phyloP scores from a whole-genome alignment of 2,888 invertebrate genomes.

The Chesias legatella region DNA sequence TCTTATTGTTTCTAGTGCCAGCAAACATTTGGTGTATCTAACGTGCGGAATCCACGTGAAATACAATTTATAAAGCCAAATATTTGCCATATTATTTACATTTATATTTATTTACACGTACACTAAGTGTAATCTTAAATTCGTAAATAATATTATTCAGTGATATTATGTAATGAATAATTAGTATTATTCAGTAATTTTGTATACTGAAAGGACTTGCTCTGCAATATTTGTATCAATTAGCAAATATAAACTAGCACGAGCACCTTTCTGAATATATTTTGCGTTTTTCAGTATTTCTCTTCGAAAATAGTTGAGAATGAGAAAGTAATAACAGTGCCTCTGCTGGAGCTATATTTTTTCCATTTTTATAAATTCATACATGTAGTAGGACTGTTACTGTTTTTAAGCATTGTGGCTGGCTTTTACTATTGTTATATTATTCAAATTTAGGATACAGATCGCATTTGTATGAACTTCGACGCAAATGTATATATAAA shows the following conservation, averaged over 20 bases:
- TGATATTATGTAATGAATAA: slow-evolving; percentile 24
- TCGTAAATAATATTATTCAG: slow-evolving; percentile 30
- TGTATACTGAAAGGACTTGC: slow-evolving; percentile 53
- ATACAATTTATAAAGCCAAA: slow-evolving; percentile 72
- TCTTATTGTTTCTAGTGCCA: slow-evolving; percentile 18
- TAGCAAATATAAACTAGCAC: slow-evolving; percentile 65
- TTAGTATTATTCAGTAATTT: slow-evolving; percentile 24
- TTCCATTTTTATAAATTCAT: slow-evolving; percentile 58
- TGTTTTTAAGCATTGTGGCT: slow-evolving; percentile 65
- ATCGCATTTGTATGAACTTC: slow-evolving; percentile 74
- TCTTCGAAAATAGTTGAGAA: slow-evolving; percentile 34
- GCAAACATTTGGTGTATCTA: slow-evolving; percentile 21
- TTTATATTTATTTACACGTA: slow-evolving; percentile 63
- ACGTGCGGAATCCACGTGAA: slow-evolving; percentile 41
- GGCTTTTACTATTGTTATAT: slow-evolving; percentile 78
- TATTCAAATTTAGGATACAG: slow-evolving; percentile 71
- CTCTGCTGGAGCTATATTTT: slow-evolving; percentile 66
- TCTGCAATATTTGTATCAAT: slow-evolving; percentile 67
- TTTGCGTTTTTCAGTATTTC: slow-evolving; percentile 34
- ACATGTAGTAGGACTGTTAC: slow-evolving; percentile 57
- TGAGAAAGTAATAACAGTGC: slow-evolving; percentile 62
- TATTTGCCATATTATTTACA: slow-evolving; percentile 75
- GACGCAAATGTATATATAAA: slow-evolving; percentile 57
- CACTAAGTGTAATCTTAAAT: slow-evolving; percentile 53
- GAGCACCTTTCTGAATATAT: slow-evolving; percentile 59